Evolutionary conservation across 2,888 invertebrate genomes (phyloP), one percentile per base, ranked within the genome.

Genomic region (Encarsia formosa): DNA sequence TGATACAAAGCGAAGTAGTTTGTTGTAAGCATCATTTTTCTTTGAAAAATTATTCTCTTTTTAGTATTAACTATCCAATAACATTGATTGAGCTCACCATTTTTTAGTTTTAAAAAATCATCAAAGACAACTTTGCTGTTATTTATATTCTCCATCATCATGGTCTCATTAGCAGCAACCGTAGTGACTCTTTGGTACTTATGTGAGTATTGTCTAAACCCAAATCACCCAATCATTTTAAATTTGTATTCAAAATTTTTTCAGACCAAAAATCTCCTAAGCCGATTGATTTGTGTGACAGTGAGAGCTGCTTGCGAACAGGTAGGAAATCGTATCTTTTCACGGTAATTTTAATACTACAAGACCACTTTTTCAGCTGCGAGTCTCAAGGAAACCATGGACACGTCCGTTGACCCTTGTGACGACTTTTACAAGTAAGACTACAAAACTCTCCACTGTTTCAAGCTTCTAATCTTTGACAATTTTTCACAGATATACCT

Each of bases 351-450:
- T 42, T 2, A 38, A 20, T 2, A 38, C 5, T n/a, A 22, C 11
- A 31, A 4, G 11, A 5, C 15, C n/a, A n/a, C 32, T 32, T 15
- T 44, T 15, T 54, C 2, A 57, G 87, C 90, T 8, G 82, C 87
- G 18, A 87, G 85, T 73, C 77, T 90, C 29, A 81, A 85, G 16
- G 78, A 85, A 38, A 84, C 88, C 11, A 86, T 91, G 83, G 85
- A 91, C 69, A 73, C 72, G 45, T 78, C 78, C 24, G 82, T 80
- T 43, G 80, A 90, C 70, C 90, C 91, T 42, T 91, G 91, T 65
- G 82, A 87, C 37, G 83, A 91, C 74, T 91, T 91, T 75, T 89
- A 90, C 72, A 76, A 84, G 79, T 90, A 60, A 71, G 68, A 64
- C 24, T 18, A 5, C 42, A 9, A 39, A 15, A 31, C 4, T n/a